Evolutionary conservation across 2,113 vertebrate species (phyloP), one percentile per base, ranked within the genome.

Genomic region (Chinchilla lanigera): DNA sequence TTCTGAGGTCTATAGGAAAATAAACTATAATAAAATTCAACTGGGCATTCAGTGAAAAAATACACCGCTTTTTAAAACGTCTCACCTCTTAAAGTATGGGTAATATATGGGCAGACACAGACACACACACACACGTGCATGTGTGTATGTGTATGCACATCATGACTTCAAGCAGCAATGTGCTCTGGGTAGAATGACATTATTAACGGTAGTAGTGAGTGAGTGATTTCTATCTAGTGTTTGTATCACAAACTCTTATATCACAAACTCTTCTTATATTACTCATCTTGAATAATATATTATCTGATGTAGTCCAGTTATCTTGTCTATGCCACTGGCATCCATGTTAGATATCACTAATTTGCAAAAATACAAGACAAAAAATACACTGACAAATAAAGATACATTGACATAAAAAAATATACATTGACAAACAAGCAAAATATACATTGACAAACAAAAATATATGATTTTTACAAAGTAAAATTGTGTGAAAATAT

Each of bases 401-500:
- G 33, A 33, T 35, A 13, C 63, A 33, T 33, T 65, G 63, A 65
- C 30, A 65, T n/a, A n/a, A n/a, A n/a, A n/a, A n/a, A n/a, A n/a
- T n/a, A n/a, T n/a, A n/a, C 47, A 50, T 50, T 50, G 9, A 50
- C 9, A 50, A 9, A 9, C 47, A 50, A 50, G 47, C 47, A 67
- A 67, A 67, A 67, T 67, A 35, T 30, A 67, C 7, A 6, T 24
- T n/a, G 33, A 67, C 2, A 17, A 67, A 81, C 60, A 56, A 38
- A 91, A 77, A 2, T 28, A 61, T 44, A 30, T 56, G 35, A 41
- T 2, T 88, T 52, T 95, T 73, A 30, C 1, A 65, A 93, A 87
- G n/a, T 26, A 12, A 52, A 92, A 77, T 67, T 97, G 54, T 83
- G 69, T 94, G 33, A 73, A 73, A 96, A 85, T 94, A 33, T 38